phyloP scores from a whole-genome alignment of 2,113 vertebrate species.

The Hiodon alosoides region DNA sequence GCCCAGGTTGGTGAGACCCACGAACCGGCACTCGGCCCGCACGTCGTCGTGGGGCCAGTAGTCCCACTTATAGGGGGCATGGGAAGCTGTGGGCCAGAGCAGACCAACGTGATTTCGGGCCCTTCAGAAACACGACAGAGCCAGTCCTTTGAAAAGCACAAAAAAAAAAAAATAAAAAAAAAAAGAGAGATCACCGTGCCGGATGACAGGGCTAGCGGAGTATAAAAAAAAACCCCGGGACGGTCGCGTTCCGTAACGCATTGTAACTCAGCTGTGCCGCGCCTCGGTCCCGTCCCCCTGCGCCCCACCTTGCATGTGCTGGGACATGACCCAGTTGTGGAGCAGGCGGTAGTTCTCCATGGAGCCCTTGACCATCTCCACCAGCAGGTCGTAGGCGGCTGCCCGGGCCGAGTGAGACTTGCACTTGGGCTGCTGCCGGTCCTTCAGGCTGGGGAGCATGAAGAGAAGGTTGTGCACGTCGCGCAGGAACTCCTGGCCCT shows the following conservation, averaged over 20 bases:
- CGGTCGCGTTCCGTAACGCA: neutral
- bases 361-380: conserved; percentile 94
- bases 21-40: conserved; percentile 90
- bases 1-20: conserved; percentile 93
- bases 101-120: neutral
- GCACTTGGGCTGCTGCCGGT: conserved; percentile 92
- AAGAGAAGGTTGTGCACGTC: conserved; percentile 95
- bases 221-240: too few relatives aligned
- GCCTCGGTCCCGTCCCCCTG: neutral
- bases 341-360: conserved; percentile 96
- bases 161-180: too few relatives aligned
- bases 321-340: conserved; percentile 99
- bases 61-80: conserved; percentile 98
- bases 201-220: too few relatives aligned
- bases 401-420: conserved; percentile 93
- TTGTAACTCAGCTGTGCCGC: neutral
- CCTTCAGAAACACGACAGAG: too few relatives aligned
- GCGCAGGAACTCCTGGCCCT: conserved; percentile 96
- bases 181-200: too few relatives aligned
- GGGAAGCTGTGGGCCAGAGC: conserved; percentile 69
- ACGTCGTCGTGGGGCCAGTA: conserved; percentile 98
- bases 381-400: conserved; percentile 91
- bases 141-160: too few relatives aligned
- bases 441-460: conserved; percentile 90
- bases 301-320: conserved; percentile 95